These are phyloP conservation scores for Eupsilia transversa DNA, from an alignment of 2,888 invertebrate genomes.

Conservation along the genomic window DNA sequence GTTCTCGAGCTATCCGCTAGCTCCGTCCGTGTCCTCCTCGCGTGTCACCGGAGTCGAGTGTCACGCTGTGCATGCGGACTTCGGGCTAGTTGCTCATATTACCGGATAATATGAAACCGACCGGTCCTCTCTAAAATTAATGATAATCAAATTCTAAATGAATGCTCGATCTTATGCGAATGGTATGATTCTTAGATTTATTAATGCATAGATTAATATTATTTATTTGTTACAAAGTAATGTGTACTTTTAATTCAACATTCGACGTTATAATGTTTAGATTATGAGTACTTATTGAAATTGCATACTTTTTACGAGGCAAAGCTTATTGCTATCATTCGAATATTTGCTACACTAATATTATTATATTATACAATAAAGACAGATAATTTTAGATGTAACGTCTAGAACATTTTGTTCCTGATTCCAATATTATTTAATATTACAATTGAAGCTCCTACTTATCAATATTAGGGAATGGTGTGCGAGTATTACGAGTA, in stretches of 20 bases:
- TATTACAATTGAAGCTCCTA: constrained; percentile 62
- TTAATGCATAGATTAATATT: constrained; percentile 79
- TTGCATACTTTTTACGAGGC: constrained; percentile 75
- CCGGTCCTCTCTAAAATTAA: constrained; percentile 73
- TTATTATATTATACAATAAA: constrained; percentile 74
- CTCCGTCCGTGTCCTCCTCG: constrained; percentile 41
- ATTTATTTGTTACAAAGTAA: constrained; percentile 83
- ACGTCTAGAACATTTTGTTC: constrained; percentile 71
- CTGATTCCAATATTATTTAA: constrained; percentile 67
- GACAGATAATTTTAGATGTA: constrained; percentile 77
- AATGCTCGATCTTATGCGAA: constrained; percentile 82
- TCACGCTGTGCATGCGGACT: constrained; percentile 46
- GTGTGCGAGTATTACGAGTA: constrained; percentile 73
- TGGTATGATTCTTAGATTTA: constrained; percentile 80
- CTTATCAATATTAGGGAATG: constrained; percentile 70
- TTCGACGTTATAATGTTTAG: constrained; percentile 73
- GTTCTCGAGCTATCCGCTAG: constrained; percentile 60
- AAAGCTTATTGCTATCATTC: constrained; percentile 73
- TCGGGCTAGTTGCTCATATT: constrained; percentile 78
- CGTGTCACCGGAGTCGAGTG: constrained; percentile 47
- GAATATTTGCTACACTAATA: constrained; percentile 75
- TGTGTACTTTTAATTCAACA: constrained; percentile 78
- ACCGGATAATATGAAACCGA: constrained; percentile 76
- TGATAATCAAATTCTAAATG: constrained; percentile 83
- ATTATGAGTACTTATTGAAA: constrained; percentile 82